phyloP scores from a whole-genome alignment of 2,797 vertebrate species.

The Telmatherina bonti region DNA sequence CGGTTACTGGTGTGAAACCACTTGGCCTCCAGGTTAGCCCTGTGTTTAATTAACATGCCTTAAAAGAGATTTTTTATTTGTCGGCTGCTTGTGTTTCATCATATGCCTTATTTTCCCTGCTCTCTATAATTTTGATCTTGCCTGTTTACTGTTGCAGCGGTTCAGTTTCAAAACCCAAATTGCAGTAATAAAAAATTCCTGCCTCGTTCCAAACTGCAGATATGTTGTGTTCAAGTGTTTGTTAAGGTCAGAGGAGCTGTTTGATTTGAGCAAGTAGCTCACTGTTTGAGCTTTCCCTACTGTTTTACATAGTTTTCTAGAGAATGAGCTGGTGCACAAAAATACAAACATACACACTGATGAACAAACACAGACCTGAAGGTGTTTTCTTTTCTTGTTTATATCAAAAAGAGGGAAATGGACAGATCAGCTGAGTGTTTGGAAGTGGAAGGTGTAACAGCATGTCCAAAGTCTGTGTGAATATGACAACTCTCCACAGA shows the following conservation, averaged over 20 bases:
- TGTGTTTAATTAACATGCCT: constrained; percentile 1
- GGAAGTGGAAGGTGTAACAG: constrained; percentile 12
- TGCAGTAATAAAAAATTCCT: neutral
- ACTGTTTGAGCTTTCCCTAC: neutral
- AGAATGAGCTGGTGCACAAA: constrained; percentile 29
- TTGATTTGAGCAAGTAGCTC: constrained; percentile 14
- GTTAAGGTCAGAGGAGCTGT: constrained; percentile 15
- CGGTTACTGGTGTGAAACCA: neutral
- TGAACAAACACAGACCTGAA: constrained; percentile 8
- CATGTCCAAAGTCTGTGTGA: constrained; percentile 16
- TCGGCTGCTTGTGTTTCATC: neutral
- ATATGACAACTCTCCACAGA: neutral
- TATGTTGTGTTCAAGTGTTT: neutral
- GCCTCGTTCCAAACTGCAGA: neutral
- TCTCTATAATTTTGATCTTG: constrained; percentile 8
- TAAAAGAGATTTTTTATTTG: neutral
- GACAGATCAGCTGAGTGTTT: constrained; percentile 7
- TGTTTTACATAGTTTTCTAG: constrained; percentile 27
- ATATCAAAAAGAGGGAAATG: constrained; percentile 3
- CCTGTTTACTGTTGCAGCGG: neutral
- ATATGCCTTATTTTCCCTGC: constrained; percentile 2
- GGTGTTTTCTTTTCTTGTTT: constrained; percentile 25
- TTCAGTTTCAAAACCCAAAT: constrained; percentile 14
- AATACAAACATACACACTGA: constrained; percentile 6
- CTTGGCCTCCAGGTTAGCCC: neutral